Evolutionary conservation across 2,888 invertebrate genomes (phyloP), one percentile per base, ranked within the genome.

Genomic region (Meghimatium bilineatum): DNA sequence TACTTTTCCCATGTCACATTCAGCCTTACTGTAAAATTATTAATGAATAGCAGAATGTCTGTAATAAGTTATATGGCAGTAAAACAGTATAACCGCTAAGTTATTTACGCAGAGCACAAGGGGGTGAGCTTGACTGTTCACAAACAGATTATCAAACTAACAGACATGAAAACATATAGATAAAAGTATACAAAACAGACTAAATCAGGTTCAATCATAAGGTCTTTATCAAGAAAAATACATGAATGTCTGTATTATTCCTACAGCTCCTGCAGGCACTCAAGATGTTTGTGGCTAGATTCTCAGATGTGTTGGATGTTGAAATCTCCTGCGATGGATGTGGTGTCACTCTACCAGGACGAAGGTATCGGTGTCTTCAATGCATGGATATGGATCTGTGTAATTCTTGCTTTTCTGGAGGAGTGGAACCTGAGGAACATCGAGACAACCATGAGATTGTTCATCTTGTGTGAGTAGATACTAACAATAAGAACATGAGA

Each of bases 271-370:
- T 74, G 52, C 88, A 93, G 93, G 90, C 87, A 5, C 88, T 91
- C 60, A 92, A 93, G 90, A 91, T 92, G 92, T 93, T 93, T 88
- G 90, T 93, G 17, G 93, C 93, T 0, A 86, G 92, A 44, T 93
- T 91, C 90, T 93, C 91, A 87, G 92, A 93, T 84, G 88, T 93
- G 34, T 82, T 93, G 80, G 93, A 93, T 76, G 92, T 93, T 63
- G 93, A 93, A 87, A 91, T 93, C 69, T 89, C 87, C 78, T 93
- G 93, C 91, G 93, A 93, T 85, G 93, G 93, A 0, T 93, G 93
- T 88, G 89, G 88, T 60, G 91, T 90, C 1, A 93, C 92, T 0
- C 86, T 93, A 32, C 93, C 93, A 0, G 92, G 92, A 0, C 87
- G 91, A 23, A 85, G 93, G 34, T 93, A 93, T 84, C 89, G 93